Evolutionary conservation across 1,140 invertebrate genomes (phyloP).

Genomic region (Neuroterus valhalla): DNA sequence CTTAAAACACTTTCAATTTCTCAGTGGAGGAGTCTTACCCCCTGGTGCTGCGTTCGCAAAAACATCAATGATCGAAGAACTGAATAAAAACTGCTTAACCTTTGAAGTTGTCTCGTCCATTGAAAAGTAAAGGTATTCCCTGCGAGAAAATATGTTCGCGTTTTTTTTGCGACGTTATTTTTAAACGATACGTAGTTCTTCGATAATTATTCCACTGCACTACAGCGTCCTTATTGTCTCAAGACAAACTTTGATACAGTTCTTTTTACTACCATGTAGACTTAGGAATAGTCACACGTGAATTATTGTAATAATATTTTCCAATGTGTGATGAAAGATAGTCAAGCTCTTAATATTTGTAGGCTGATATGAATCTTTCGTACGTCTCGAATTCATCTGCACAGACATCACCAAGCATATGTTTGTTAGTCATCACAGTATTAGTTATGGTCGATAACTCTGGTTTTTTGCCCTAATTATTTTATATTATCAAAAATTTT

Average conservation of each 20-base stretch:
- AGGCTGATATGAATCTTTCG: too few species aligned
- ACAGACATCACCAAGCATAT: too few species aligned
- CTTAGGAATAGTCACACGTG: too few species aligned
- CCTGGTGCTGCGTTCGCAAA: conserved; percentile 77
- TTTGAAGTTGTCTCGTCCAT: conserved; percentile 76
- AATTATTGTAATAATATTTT: too few species aligned
- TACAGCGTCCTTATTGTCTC: neutral
- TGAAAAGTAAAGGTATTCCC: conserved; percentile 55
- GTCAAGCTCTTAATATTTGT: too few species aligned
- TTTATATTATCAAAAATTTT: too few species aligned
- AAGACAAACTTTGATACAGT: neutral
- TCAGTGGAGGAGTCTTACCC: conserved; percentile 74
- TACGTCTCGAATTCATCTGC: too few species aligned
- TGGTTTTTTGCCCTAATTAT: too few species aligned
- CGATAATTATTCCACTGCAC: neutral
- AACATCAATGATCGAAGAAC: conserved; percentile 79
- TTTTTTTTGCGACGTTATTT: neutral
- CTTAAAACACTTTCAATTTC: conserved; percentile 42
- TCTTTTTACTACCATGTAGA: neutral
- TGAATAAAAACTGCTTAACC: conserved; percentile 78
- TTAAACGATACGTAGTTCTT: neutral
- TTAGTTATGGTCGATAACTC: too few species aligned
- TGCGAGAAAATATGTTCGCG: neutral
- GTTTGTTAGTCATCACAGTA: too few species aligned
- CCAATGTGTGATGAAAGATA: too few species aligned